These are phyloP conservation scores for Reticulitermes speratus DNA, from an alignment of 1,140 invertebrate genomes.

Conservation along the genomic window DNA sequence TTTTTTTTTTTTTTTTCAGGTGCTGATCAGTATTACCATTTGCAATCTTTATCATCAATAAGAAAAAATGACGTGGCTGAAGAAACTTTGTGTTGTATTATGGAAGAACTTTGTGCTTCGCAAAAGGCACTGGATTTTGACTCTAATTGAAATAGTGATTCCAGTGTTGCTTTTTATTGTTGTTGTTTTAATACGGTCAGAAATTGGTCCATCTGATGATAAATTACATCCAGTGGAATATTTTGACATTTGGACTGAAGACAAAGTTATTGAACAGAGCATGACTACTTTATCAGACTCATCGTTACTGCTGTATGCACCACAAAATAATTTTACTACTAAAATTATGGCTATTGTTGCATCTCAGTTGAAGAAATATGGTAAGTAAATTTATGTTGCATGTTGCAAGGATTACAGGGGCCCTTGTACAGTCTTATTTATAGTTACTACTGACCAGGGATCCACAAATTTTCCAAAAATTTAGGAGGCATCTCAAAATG, in stretches of 20 bases:
- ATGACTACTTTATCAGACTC: not conserved
- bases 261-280: not conserved
- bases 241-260: not conserved
- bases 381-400: not conserved
- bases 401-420: too few relatives aligned
- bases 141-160: constrained; percentile 46
- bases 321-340: not conserved
- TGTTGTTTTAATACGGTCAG: constrained; percentile 52
- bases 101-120: constrained; percentile 50
- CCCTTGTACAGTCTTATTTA: too few relatives aligned
- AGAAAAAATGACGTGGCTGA: not conserved
- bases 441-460: too few relatives aligned
- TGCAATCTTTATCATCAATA: not conserved
- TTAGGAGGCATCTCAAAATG: too few relatives aligned
- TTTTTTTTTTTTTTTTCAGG: constrained; percentile 30
- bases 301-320: not conserved
- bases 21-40: not conserved
- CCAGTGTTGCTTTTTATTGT: constrained; percentile 44
- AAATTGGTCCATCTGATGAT: constrained; percentile 39
- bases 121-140: constrained; percentile 47
- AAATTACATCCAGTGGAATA: not conserved
- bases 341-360: not conserved
- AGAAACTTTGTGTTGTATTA: constrained; percentile 40
- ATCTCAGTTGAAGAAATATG: not conserved
- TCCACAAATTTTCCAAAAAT: too few relatives aligned